phyloP scores from a whole-genome alignment of 2,797 vertebrate species.

The Dendrocincla fuliginosa region DNA sequence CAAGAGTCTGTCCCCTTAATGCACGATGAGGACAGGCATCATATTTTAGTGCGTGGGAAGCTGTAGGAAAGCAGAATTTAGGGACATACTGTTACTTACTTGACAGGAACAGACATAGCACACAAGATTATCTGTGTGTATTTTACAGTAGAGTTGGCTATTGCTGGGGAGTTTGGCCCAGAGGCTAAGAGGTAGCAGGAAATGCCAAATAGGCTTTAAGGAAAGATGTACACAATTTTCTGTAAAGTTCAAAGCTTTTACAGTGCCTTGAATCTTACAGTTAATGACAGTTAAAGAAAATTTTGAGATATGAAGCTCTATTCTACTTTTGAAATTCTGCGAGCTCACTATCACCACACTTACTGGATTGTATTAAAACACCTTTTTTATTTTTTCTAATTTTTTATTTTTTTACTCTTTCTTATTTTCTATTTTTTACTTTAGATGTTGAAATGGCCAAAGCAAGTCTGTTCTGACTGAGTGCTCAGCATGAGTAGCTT shows the following conservation, averaged over 20 bases:
- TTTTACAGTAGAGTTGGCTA: neutral
- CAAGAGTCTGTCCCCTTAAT: neutral
- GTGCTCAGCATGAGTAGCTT: neutral
- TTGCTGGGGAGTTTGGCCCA: neutral
- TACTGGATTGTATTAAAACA: neutral
- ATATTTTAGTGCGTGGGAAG: neutral
- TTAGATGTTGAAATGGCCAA: neutral
- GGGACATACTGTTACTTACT: neutral
- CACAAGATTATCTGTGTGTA: accelerated
- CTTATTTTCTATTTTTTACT: neutral
- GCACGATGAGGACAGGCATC: neutral
- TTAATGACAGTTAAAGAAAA: neutral
- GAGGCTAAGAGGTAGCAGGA: neutral
- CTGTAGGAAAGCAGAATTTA: neutral
- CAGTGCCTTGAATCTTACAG: neutral
- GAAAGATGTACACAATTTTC: neutral
- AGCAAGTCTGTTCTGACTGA: neutral
- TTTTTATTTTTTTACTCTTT: neutral
- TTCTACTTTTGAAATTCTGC: neutral
- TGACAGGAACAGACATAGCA: neutral
- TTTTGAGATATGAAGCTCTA: neutral
- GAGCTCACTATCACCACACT: neutral
- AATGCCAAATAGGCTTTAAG: neutral
- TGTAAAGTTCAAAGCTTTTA: neutral
- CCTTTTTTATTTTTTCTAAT: too few species aligned